These are phyloP conservation scores for Morelia viridis DNA, from an alignment of 2,797 vertebrate species.

Conservation along the genomic window DNA sequence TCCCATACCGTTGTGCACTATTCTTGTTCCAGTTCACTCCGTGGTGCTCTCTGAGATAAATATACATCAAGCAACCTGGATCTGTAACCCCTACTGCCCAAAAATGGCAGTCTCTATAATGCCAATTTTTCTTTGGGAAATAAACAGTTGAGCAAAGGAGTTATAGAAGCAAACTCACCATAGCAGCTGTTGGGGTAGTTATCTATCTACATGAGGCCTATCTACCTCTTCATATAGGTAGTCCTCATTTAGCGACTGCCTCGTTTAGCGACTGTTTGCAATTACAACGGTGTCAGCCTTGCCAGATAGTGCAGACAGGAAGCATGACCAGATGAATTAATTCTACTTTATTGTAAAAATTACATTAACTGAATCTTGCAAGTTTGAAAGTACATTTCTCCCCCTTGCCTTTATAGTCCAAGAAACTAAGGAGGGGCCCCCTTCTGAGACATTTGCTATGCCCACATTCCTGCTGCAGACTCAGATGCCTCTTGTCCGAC, in stretches of 20 bases:
- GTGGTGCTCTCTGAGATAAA: background rate
- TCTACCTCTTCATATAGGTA: background rate
- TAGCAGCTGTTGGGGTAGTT: background rate
- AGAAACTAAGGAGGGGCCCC: background rate
- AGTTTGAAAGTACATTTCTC: background rate
- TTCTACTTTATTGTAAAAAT: background rate
- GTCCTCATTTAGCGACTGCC: background rate
- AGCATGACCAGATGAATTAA: background rate
- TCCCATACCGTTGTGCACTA: background rate
- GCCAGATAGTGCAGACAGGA: background rate
- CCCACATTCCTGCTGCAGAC: background rate
- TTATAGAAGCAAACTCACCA: background rate
- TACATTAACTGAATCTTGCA: background rate
- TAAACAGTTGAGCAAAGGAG: background rate
- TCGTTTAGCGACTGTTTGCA: background rate
- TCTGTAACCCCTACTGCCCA: background rate
- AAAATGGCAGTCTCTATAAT: accelerated
- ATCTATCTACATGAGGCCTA: background rate
- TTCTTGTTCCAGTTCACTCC: background rate
- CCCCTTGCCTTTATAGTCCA: background rate
- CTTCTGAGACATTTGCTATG: background rate
- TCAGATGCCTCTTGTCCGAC: background rate
- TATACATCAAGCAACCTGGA: background rate
- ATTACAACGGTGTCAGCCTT: background rate
- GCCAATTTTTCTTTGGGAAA: background rate